A percentile compares a stretch with the other conserved stretches of the same genome.
Evolutionary conservation across 2,113 vertebrate genomes (phyloP).

Genomic region (Oceanites oceanicus): DNA sequence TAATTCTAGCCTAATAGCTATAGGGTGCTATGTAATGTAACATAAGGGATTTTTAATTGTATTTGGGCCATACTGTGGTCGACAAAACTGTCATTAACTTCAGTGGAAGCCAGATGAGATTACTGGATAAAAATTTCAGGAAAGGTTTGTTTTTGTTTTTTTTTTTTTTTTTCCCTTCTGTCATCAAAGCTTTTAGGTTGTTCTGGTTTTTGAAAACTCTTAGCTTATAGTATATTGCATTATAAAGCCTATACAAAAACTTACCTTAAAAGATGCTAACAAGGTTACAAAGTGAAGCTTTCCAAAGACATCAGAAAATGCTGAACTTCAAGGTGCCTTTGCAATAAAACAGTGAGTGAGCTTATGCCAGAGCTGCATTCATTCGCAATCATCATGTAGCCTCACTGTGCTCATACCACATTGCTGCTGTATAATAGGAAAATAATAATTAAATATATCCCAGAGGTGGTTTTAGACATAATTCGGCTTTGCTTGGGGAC

Average conservation of each 20-base stretch:
- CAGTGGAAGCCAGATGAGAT: background rate
- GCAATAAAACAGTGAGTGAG: background rate
- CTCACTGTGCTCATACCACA: background rate
- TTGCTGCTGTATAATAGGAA: background rate
- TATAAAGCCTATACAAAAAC: background rate
- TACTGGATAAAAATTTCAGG: background rate
- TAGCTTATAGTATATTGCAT: background rate
- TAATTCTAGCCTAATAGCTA: background rate
- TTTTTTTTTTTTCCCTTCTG: background rate
- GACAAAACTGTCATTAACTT: background rate
- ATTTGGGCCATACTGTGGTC: background rate
- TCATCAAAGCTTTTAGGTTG: background rate
- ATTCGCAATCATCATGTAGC: background rate
- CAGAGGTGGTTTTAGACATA: background rate
- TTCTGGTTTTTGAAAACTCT: background rate
- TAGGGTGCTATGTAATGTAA: background rate
- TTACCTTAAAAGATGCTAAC: background rate
- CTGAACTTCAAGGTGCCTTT: background rate
- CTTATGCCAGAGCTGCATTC: background rate
- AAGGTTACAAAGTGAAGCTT: background rate
- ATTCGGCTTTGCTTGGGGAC: background rate
- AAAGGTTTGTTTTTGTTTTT: background rate
- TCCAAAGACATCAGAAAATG: background rate
- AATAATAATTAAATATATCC: background rate
- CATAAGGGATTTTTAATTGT: background rate